Percentiles rank a stretch among this genome's conserved stretches.
Conservation (phyloP, 1,140 invertebrate genomes). For the Aradophagus sp. region DNA sequence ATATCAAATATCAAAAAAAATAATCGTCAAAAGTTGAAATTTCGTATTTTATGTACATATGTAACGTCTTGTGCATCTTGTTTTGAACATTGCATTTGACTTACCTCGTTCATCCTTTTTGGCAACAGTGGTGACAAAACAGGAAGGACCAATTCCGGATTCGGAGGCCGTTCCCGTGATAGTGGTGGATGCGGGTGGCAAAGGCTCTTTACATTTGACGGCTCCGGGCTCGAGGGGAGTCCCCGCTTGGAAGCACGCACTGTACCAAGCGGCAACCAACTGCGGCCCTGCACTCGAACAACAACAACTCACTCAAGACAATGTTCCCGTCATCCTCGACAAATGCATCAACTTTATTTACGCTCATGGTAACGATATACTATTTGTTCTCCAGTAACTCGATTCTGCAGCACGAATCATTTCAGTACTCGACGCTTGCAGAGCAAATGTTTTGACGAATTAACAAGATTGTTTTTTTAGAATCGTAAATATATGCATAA, state of each 20-base stretch:
- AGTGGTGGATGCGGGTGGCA: slow-evolving; percentile 65
- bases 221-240: slow-evolving; percentile 66
- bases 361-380: slow-evolving; percentile 79
- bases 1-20: too few species aligned
- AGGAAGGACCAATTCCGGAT: slow-evolving; percentile 65
- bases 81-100: too few species aligned
- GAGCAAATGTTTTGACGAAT: too few species aligned
- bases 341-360: slow-evolving; percentile 93
- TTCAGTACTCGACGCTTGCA: too few species aligned
- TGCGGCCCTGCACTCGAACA: slow-evolving; percentile 85
- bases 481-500: too few species aligned
- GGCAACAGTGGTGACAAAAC: slow-evolving; percentile 66
- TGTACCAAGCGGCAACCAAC: slow-evolving; percentile 83
- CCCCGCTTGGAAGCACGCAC: slow-evolving; percentile 80
- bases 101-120: too few species aligned
- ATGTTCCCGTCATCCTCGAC: slow-evolving; percentile 91
- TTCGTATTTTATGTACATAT: too few species aligned
- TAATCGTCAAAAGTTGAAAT: too few species aligned
- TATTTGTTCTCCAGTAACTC: slow-evolving; percentile 8
- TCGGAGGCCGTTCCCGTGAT: slow-evolving; percentile 59
- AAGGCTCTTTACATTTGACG: slow-evolving; percentile 66
- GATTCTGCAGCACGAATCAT: background rate
- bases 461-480: too few species aligned
- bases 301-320: slow-evolving; percentile 89
- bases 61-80: too few species aligned